Evolutionary conservation across 2,113 vertebrate species (phyloP).

Genomic region (Dicentrarchus labrax): DNA sequence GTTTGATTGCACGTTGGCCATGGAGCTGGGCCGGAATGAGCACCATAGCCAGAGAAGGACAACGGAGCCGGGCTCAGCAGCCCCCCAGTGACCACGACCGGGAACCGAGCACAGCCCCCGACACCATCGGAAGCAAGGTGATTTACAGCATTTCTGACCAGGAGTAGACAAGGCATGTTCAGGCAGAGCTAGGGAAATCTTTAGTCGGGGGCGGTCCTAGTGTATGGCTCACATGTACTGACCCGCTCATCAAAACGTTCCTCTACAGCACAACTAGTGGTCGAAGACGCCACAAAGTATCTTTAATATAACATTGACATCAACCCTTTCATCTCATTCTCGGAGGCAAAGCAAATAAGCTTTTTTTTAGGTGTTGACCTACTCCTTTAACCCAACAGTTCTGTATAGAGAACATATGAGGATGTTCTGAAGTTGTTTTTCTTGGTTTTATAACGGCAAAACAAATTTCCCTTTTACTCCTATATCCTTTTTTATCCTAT

Average conservation of each 20-base stretch:
- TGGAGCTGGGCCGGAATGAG: no score
- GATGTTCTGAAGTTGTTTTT: neutral
- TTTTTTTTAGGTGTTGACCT: slow-evolving; percentile 2
- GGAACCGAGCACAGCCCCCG: no score
- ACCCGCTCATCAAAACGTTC: neutral
- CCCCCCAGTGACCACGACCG: no score
- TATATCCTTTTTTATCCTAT: neutral
- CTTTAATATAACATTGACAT: neutral
- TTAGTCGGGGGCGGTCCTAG: no score
- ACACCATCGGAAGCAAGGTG: no score
- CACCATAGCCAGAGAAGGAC: no score
- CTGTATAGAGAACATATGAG: neutral
- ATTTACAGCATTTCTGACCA: no score
- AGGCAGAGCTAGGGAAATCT: no score
- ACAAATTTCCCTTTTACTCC: slow-evolving; percentile 22
- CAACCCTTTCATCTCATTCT: neutral
- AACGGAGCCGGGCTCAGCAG: no score
- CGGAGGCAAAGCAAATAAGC: neutral
- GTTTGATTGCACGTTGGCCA: no score
- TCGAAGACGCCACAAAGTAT: neutral
- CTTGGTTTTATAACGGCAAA: slow-evolving; percentile 9
- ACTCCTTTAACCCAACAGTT: slow-evolving; percentile 4
- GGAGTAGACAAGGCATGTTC: no score
- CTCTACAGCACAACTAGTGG: neutral
- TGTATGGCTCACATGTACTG: no score